These are phyloP conservation scores for Oceanodroma tethys DNA, from an alignment of 2,113 vertebrate species.

Conservation along the genomic window DNA sequence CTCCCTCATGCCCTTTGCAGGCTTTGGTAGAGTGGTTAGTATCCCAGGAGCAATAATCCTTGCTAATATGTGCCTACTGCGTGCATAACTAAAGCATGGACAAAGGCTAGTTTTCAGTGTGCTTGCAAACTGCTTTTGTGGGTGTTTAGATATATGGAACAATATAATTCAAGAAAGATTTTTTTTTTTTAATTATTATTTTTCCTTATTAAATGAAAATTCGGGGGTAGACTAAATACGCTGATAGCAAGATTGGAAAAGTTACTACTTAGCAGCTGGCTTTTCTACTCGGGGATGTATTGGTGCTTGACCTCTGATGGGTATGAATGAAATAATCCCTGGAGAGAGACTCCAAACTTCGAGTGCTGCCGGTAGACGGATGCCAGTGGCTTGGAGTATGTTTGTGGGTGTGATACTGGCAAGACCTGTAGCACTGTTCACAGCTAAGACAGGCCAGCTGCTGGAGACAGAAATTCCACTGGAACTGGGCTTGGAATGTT, in stretches of 20 bases:
- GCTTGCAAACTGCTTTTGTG: not conserved
- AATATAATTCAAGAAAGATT: not conserved
- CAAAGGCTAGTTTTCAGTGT: not conserved
- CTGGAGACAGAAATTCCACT: not conserved
- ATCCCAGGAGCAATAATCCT: conserved; percentile 8
- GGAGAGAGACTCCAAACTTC: not conserved
- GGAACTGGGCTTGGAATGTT: not conserved
- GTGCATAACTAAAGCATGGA: conserved; percentile 14
- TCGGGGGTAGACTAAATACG: not conserved
- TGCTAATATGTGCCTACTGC: not conserved
- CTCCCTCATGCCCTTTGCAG: conserved; percentile 77
- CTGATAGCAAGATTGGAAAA: not conserved
- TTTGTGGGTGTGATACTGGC: not conserved
- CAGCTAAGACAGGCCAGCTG: not conserved
- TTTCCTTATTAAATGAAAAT: not conserved
- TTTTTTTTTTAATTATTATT: not conserved
- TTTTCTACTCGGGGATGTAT: not conserved
- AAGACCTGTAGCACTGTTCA: not conserved
- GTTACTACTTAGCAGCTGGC: not conserved
- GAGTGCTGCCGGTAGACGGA: not conserved
- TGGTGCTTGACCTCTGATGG: not conserved
- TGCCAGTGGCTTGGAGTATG: fast-evolving
- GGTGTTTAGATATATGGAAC: not conserved
- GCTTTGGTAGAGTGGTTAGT: conserved; percentile 78
- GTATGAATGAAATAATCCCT: not conserved